These are phyloP conservation scores for Distichodus sexfasciatus DNA, from an alignment of 2,797 vertebrate genomes.

Conservation along the genomic window DNA sequence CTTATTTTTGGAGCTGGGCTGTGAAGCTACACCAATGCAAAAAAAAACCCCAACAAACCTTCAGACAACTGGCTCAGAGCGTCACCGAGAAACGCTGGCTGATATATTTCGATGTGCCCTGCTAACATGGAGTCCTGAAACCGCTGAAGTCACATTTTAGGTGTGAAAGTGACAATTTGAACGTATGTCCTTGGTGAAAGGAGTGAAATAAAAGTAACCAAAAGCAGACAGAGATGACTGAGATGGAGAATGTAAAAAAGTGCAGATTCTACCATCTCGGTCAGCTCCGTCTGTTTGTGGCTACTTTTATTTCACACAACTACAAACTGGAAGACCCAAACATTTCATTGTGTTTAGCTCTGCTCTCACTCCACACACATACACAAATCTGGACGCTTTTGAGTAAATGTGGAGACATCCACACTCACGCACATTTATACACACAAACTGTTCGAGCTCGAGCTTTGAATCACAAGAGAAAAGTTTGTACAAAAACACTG, in stretches of 20 bases:
- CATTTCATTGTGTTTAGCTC: conserved; percentile 26
- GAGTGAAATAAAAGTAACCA: too few relatives aligned
- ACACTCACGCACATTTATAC: neutral
- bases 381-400: neutral
- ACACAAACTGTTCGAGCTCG: conserved; percentile 41
- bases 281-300: neutral
- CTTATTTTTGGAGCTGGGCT: conserved; percentile 33
- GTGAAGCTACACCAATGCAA: conserved; percentile 13
- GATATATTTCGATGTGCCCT: too few relatives aligned
- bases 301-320: neutral
- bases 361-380: conserved; percentile 17
- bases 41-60: neutral
- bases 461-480: conserved; percentile 51
- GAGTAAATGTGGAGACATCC: conserved; percentile 11
- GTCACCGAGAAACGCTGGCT: neutral
- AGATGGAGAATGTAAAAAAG: too few relatives aligned
- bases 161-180: too few relatives aligned
- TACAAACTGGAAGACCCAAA: conserved; percentile 54
- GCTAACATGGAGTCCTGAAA: too few relatives aligned
- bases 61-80: conserved; percentile 4
- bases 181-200: too few relatives aligned
- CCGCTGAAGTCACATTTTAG: too few relatives aligned
- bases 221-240: too few relatives aligned
- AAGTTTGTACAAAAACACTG: conserved; percentile 37
- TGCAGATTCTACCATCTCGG: too few relatives aligned